phyloP scores from a whole-genome alignment of 1,140 invertebrate genomes.

The Bombus affinis region DNA sequence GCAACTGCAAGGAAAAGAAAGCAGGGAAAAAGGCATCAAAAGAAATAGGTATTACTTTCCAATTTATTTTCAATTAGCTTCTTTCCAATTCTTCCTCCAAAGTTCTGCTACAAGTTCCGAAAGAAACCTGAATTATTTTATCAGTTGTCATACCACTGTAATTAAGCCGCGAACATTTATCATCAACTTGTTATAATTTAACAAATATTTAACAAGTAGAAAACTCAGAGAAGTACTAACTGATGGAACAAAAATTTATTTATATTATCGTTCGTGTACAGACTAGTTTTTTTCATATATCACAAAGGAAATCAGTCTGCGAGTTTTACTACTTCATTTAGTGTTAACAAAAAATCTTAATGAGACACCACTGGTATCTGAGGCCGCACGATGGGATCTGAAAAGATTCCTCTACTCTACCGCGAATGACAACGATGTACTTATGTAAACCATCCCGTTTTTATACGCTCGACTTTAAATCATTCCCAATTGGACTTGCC shows the following conservation, averaged over 20 bases:
- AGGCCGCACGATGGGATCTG: slow-evolving; percentile 26
- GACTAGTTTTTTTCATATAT: not conserved
- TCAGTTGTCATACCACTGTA: not conserved
- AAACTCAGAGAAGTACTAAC: no score
- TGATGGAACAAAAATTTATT: no score
- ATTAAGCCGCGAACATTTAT: not conserved
- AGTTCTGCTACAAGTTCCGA: not conserved
- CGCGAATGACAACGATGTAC: slow-evolving; percentile 71
- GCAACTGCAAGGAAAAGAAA: not conserved
- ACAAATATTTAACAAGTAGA: no score
- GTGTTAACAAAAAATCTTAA: slow-evolving; percentile 63
- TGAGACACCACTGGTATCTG: slow-evolving; percentile 54
- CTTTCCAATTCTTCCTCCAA: not conserved
- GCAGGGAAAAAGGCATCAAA: not conserved
- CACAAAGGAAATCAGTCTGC: not conserved
- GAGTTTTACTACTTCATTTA: slow-evolving; percentile 21
- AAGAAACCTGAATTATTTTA: slow-evolving; percentile 2
- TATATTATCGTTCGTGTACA: not conserved
- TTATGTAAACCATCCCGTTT: slow-evolving; percentile 73
- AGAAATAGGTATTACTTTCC: slow-evolving; percentile 1
- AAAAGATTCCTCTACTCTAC: slow-evolving; percentile 55
- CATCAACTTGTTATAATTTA: no score
- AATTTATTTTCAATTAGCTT: slow-evolving; percentile 29
- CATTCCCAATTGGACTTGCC: slow-evolving; percentile 64
- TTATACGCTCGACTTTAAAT: slow-evolving; percentile 67